Percentiles rank a stretch among this genome's conserved stretches.
These are phyloP conservation scores for Prenolepis imparis DNA, from an alignment of 2,888 invertebrate species.

Conservation along the genomic window DNA sequence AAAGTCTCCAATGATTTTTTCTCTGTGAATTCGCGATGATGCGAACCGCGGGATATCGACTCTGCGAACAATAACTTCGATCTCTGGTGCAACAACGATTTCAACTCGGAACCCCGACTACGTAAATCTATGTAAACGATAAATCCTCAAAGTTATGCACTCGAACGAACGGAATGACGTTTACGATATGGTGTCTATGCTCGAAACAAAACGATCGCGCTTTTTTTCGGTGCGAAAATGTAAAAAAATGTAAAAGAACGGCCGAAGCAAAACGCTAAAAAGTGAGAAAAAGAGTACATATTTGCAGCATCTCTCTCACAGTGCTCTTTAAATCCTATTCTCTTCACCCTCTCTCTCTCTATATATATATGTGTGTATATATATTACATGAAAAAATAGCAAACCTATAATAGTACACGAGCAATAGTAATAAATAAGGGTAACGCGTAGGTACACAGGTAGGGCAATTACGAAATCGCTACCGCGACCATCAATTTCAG, in stretches of 20 bases:
- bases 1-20: not conserved
- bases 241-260: not conserved
- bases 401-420: constrained; percentile 12
- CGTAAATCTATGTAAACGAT: constrained; percentile 34
- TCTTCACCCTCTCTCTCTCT: not conserved
- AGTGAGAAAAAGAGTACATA: not conserved
- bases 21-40: not conserved
- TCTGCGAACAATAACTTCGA: constrained; percentile 19
- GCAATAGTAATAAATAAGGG: constrained; percentile 28
- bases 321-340: not conserved
- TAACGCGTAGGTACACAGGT: constrained; percentile 21
- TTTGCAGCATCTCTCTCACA: constrained; percentile 5
- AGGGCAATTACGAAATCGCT: constrained; percentile 56
- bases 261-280: not conserved
- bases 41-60: not conserved
- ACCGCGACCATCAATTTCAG: constrained; percentile 49
- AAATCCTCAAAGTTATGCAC: constrained; percentile 48
- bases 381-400: not conserved
- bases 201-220: constrained; percentile 13
- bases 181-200: constrained; percentile 22
- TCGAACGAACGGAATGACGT: constrained; percentile 15
- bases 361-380: too few species aligned
- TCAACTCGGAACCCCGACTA: not conserved
- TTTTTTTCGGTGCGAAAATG: too few species aligned
- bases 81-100: not conserved